Evolutionary conservation across 2,797 vertebrate genomes (phyloP).

Genomic region (Cyprinella venusta): DNA sequence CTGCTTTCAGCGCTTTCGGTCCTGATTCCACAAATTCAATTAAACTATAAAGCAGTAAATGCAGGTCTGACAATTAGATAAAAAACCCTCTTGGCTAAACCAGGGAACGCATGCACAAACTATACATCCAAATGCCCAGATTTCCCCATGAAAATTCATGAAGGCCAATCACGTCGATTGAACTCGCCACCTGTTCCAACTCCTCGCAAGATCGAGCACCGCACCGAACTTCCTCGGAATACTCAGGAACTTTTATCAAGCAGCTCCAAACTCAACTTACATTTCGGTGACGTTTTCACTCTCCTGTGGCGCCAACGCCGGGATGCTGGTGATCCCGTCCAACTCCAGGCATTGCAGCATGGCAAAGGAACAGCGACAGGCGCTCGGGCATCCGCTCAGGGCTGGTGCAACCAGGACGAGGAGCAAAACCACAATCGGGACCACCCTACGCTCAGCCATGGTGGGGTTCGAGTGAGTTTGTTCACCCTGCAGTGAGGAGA

Average conservation of each 20-base stretch:
- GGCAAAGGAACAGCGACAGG: conserved; percentile 77
- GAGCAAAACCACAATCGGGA: conserved; percentile 63
- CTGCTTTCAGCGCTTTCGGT: conserved; percentile 1
- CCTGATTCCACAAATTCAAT: neutral
- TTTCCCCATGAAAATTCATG: conserved; percentile 22
- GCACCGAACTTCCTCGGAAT: neutral
- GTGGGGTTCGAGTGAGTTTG: conserved; percentile 22
- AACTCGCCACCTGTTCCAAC: conserved; percentile 22
- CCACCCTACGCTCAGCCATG: conserved; percentile 66
- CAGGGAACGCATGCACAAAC: neutral
- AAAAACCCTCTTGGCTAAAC: neutral
- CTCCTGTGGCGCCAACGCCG: conserved; percentile 72
- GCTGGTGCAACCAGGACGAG: conserved; percentile 64
- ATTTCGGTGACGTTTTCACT: conserved; percentile 84
- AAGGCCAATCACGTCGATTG: conserved; percentile 41
- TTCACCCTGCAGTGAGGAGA: conserved; percentile 49
- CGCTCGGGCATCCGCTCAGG: conserved; percentile 71
- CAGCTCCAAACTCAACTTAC: conserved; percentile 70
- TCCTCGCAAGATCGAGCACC: neutral
- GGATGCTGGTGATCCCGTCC: conserved; percentile 71
- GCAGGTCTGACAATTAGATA: conserved; percentile 19
- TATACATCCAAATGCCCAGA: conserved; percentile 10
- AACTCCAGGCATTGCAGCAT: conserved; percentile 77
- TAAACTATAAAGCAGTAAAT: conserved; percentile 6
- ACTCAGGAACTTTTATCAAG: neutral